Base-by-base conservation (phyloP, 2,797 vertebrate species). In the Alectoris magna region DNA sequence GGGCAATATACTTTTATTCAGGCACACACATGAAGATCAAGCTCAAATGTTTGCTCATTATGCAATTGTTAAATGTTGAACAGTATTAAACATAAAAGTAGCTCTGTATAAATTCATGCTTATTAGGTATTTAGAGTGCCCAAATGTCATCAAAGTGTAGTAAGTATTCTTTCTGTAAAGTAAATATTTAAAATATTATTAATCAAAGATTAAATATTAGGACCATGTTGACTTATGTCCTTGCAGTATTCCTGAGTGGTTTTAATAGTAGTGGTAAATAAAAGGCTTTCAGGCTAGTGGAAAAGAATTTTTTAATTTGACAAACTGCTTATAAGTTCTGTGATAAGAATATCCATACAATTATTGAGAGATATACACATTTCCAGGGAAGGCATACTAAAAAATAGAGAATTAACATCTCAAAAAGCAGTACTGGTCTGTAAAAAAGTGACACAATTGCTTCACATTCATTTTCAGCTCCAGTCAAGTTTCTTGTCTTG, bases 131-230 rank as follows among this genome's bases (percentile, higher is more conserved):
- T 87, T 85, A 10, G 87, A 93, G 69, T 85, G 23, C 14, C 34
- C 55, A 77, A 83, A 83, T 59, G 27, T 55, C 43, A 95, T 43
- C 69, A 89, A 87, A 87, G 84, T n/a, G 82, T 10, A 66, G 8
- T 24, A 93, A 75, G 27, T 92, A 62, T 19, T 93, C 66, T 69
- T 94, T 71, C 67, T 59, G 72, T 53, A 92, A 89, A 92, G 82
- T 36, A 95, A 95, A 94, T 94, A 96, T 77, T 96, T 95, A 80
- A 95, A 92, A 87, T 77, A 91, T 36, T 87, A 67, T 51, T 94
- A 83, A 92, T 83, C 79, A 69, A 85, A 87, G 49, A 74, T 14
- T 74, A 5, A 94, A 93, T 34, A 83, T 62, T 83, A 58, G 21
- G 82, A 87, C 34, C 11, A 91, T 51, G 85, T 82, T 69, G 56